phyloP scores from a whole-genome alignment of 2,888 invertebrate species.

The Luperina nickerlii region DNA sequence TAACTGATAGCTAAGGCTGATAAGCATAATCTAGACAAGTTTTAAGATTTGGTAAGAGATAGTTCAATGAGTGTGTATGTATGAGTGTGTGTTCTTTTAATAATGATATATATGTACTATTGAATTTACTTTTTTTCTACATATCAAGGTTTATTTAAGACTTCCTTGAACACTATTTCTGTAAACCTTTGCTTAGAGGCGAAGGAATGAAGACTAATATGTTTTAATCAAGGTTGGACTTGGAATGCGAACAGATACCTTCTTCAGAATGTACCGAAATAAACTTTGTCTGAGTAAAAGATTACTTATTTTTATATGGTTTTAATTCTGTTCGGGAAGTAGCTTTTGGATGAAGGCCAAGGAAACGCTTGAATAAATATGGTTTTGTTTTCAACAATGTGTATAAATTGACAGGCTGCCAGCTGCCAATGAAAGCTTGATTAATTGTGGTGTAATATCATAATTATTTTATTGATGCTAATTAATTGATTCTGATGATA shows the following conservation, averaged over 20 bases:
- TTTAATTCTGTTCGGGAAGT: constrained; percentile 21
- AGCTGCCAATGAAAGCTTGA: constrained; percentile 1
- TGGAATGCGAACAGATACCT: constrained; percentile 6
- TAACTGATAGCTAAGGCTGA: neutral
- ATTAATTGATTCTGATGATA: neutral
- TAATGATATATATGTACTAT: neutral
- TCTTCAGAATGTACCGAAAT: constrained; percentile 27
- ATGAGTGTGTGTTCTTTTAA: neutral
- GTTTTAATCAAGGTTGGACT: constrained; percentile 45
- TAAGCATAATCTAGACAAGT: neutral
- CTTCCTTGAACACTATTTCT: constrained; percentile 45
- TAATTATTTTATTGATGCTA: neutral
- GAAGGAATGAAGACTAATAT: constrained; percentile 53
- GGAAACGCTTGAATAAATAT: neutral
- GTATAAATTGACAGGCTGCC: neutral
- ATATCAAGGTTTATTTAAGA: constrained; percentile 14
- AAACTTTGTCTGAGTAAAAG: constrained; percentile 19
- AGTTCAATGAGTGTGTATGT: neutral
- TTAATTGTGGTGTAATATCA: neutral
- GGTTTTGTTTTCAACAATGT: constrained; percentile 3
- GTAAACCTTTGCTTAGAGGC: constrained; percentile 15
- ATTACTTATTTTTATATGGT: constrained; percentile 15
- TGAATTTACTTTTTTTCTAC: neutral
- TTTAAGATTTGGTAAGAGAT: neutral
- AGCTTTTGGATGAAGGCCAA: constrained; percentile 19